Evolutionary conservation across 2,113 vertebrate species (phyloP), one percentile per base, ranked within the genome.

Genomic region (Lepisosteus oculatus): DNA sequence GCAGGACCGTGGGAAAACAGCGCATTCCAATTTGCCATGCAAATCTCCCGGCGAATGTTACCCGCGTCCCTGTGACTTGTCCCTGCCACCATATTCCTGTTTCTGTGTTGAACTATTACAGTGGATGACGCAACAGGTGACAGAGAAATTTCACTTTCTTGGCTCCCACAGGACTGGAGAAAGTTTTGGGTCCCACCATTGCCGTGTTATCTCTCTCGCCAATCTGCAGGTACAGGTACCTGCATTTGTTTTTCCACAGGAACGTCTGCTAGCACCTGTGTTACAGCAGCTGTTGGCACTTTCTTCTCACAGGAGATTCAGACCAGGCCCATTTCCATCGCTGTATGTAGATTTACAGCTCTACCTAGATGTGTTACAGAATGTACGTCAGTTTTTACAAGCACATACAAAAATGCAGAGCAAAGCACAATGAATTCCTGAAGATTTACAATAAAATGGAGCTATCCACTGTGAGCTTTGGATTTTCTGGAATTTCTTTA

Each of bases 1-100:
- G n/a, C 43, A 43, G 5, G 64, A 47, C 6, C 64, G 42, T 64
- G 61, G 51, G 61, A 64, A 71, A 15, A 15, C 17, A 55, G 43
- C 15, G 14, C 42, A 12, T 6, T 8, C 8, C 9, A 11, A n/a
- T 17, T 72, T 47, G 41, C 62, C 47, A 72, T 72, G 70, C 70
- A 65, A 64, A 71, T 57, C 4, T 13, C 14, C 14, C 12, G 0
- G 17, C 8, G 12, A 17, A 45, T n/a, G 44, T 7, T n/a, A 42
- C 29, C 67, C 41, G 17, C 43, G 17, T 59, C 55, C 42, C 42
- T 15, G 11, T 51, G 47, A 51, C 47, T 51, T 51, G 47, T 51
- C 47, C 5, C 5, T 51, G 47, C 9, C 47, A 51, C 47, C 5
- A 9, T 51, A 9, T 51, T 51, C 47, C 9, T 51, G 9, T 51